These are phyloP conservation scores for Neomorphus geoffroyi DNA, from an alignment of 2,797 vertebrate species.

Conservation along the genomic window DNA sequence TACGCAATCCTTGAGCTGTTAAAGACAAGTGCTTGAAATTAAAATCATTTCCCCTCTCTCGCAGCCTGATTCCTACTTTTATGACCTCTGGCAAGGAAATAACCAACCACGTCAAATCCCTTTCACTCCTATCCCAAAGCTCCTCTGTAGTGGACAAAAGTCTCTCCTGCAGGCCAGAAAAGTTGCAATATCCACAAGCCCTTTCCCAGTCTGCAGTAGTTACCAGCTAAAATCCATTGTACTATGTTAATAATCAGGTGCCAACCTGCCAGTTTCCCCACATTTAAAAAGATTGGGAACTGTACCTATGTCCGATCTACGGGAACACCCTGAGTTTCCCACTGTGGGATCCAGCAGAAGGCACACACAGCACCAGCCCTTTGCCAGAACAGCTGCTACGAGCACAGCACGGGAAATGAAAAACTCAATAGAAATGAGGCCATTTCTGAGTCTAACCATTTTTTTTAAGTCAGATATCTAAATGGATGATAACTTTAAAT, in stretches of 20 bases:
- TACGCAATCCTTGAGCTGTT: background rate
- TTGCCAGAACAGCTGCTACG: background rate
- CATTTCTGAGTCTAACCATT: background rate
- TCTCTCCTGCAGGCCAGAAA: background rate
- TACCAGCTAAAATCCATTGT: too few species aligned
- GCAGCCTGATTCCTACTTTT: background rate
- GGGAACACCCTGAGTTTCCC: background rate
- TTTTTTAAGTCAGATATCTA: background rate
- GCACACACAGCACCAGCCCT: background rate
- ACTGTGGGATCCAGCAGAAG: background rate
- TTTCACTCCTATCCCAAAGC: background rate
- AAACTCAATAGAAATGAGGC: background rate
- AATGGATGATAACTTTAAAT: background rate
- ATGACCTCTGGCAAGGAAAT: background rate
- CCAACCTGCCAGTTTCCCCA: background rate
- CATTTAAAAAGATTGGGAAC: background rate
- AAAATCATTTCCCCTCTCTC: background rate
- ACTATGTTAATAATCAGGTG: too few species aligned
- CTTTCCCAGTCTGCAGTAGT: background rate
- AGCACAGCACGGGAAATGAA: accelerated
- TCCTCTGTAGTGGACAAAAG: background rate
- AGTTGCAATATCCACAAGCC: background rate
- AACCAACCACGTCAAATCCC: background rate
- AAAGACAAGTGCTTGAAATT: background rate
- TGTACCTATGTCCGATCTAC: too few species aligned